Percentiles rank a stretch among this genome's conserved stretches.
phyloP scores from a whole-genome alignment of 2,113 vertebrate genomes.

The Piliocolobus tephrosceles region DNA sequence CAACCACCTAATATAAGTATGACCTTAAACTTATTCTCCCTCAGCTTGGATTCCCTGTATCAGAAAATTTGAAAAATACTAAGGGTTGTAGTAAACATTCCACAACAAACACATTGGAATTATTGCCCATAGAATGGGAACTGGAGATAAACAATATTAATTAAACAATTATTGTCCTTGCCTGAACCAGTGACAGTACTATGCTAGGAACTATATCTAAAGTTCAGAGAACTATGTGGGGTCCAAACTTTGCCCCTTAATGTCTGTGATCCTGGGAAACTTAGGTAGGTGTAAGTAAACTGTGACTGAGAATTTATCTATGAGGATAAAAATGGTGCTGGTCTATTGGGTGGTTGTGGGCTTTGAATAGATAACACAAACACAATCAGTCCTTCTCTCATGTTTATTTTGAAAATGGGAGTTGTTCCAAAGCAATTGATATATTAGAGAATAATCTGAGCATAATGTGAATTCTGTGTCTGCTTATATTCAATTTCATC shows the following conservation, averaged over 20 bases:
- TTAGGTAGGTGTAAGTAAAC: background rate
- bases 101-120: background rate
- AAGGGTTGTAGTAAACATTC: background rate
- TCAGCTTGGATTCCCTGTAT: background rate
- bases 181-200: background rate
- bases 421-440: background rate
- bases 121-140: background rate
- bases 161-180: background rate
- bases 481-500: background rate
- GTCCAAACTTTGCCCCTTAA: background rate
- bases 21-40: background rate
- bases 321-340: background rate
- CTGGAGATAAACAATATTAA: background rate
- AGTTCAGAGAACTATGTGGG: background rate
- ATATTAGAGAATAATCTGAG: background rate
- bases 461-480: background rate
- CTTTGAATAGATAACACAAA: background rate
- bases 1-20: background rate
- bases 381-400: background rate
- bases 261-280: background rate
- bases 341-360: background rate
- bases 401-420: background rate
- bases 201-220: background rate
- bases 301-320: background rate
- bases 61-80: slow-evolving; percentile 19